Evolutionary conservation across 2,113 vertebrate species (phyloP), one percentile per base, ranked within the genome.

Genomic region (Physeter macrocephalus): DNA sequence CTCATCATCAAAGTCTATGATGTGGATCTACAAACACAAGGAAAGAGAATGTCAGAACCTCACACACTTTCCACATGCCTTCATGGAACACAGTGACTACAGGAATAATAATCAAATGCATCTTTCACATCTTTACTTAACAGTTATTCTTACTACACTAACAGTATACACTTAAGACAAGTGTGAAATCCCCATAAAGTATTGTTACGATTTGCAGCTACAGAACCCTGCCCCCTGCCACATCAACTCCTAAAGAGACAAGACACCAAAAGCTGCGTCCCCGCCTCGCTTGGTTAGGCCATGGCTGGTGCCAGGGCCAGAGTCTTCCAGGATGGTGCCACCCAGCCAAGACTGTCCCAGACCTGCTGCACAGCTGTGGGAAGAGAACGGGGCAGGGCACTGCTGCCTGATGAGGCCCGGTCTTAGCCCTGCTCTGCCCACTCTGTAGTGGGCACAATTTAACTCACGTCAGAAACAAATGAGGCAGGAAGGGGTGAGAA

Each of bases 1-100:
- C 98, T 99, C 99, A 98, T 99, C 99, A 98, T 99, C 99, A 98
- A 99, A 99, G 98, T 99, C 99, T 98, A 99, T 99, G 98, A 99
- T 99, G 98, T 99, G 99, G 98, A 99, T 99, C 99, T 99, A 98
- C 77, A 99, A 98, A 98, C 80, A 98, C 43, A 98, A 97, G 84
- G 96, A 95, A 92, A 98, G 54, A 95, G 36, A 94, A 89, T 4
- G 72, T 98, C 74, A 98, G 77, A 9, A 29, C 90, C 95, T 96
- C 80, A 78, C 43, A 80, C 77, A 59, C 64, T 94, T 78, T 96
- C 93, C 84, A 1, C 67, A 81, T 25, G 27, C 95, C 82, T 93
- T 87, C 90, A 90, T 82, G 83, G 93, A 46, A 67, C 15, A 66
- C 0, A 0, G 87, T 2, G 20, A 71, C 57, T 57, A 46, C 41